Conservation (phyloP, 2,797 vertebrate species). For the Psittacula derbiana region DNA sequence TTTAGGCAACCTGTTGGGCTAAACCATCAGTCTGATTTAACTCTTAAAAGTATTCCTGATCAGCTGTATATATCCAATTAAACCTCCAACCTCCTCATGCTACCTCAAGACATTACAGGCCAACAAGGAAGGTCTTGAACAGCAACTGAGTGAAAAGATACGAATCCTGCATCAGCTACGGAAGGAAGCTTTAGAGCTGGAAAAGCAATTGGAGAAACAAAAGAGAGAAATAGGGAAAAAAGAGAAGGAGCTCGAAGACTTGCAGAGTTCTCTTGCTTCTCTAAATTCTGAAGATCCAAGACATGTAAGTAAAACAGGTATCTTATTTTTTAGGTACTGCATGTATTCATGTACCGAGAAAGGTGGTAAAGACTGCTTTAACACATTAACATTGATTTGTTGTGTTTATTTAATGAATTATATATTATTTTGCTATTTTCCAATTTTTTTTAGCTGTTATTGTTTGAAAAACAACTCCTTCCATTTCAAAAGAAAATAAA, state of each 20-base stretch:
- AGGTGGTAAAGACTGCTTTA: neutral
- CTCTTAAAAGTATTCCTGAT: neutral
- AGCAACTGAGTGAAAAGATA: conserved; percentile 77
- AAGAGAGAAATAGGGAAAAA: conserved; percentile 71
- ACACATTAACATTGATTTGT: neutral
- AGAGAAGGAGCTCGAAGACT: conserved; percentile 72
- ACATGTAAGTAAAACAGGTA: conserved; percentile 76
- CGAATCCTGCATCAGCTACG: conserved; percentile 71
- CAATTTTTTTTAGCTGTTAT: neutral
- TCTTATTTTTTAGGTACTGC: neutral
- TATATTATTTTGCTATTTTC: neutral
- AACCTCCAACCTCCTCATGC: neutral
- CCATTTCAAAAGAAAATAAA: neutral
- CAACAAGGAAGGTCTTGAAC: conserved; percentile 75
- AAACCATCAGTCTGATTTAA: neutral
- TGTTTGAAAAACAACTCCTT: neutral
- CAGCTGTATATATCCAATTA: neutral
- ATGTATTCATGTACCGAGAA: neutral
- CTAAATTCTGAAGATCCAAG: conserved; percentile 76
- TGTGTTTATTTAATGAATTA: neutral
- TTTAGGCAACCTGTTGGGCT: neutral
- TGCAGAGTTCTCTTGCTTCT: conserved; percentile 66
- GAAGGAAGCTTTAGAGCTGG: conserved; percentile 76
- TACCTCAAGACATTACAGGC: conserved; percentile 74
- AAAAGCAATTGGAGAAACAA: conserved; percentile 78